Evolutionary conservation across 2,797 vertebrate genomes (phyloP).

Genomic region (Paedocypris micromegethes): DNA sequence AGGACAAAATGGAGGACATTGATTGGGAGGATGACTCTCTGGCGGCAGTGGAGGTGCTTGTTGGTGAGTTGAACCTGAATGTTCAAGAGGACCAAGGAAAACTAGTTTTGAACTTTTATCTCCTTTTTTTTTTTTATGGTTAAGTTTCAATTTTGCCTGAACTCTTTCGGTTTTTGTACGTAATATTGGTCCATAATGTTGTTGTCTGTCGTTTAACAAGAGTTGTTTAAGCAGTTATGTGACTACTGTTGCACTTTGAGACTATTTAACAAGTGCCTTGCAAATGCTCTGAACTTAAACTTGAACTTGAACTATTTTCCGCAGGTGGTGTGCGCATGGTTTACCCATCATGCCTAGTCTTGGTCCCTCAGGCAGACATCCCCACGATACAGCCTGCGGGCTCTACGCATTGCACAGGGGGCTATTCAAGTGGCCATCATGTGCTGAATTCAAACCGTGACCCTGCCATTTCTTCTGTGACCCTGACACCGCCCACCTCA

Average conservation of each 20-base stretch:
- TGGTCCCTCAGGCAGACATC: slow-evolving; percentile 94
- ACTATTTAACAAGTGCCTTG: no score
- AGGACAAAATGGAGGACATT: slow-evolving; percentile 89
- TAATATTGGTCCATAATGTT: no score
- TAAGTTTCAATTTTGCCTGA: no score
- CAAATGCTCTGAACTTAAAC: no score
- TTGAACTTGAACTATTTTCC: neutral
- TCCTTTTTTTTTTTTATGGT: no score
- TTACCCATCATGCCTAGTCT: slow-evolving; percentile 91
- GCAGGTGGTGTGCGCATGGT: slow-evolving; percentile 97
- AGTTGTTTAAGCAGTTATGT: no score
- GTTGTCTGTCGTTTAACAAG: no score
- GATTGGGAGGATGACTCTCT: slow-evolving; percentile 98
- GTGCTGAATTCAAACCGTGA: slow-evolving; percentile 96
- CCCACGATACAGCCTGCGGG: slow-evolving; percentile 80
- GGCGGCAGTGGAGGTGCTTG: slow-evolving; percentile 94
- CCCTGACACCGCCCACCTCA: slow-evolving; percentile 93
- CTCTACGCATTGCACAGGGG: slow-evolving; percentile 86
- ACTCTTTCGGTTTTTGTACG: no score
- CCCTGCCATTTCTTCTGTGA: slow-evolving; percentile 95
- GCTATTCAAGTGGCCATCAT: slow-evolving; percentile 91
- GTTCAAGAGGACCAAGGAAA: no score
- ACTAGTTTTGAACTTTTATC: no score
- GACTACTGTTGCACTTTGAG: no score
- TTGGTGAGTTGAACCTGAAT: slow-evolving; percentile 70